Percentiles rank a stretch among this genome's conserved stretches.
phyloP scores from a whole-genome alignment of 2,797 vertebrate species.

The Clarias pachynema region DNA sequence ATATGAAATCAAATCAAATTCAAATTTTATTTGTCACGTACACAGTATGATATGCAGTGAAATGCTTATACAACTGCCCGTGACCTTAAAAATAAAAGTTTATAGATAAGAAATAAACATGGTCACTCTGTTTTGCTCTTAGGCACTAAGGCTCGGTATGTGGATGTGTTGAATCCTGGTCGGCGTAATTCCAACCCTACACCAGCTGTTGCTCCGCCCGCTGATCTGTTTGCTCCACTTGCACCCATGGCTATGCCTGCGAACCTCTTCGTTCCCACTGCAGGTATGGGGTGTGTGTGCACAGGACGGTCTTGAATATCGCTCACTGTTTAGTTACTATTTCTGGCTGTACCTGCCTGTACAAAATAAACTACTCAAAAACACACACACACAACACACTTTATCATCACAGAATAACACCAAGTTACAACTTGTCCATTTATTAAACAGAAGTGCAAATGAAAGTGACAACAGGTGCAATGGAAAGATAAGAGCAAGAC shows the following conservation, averaged over 20 bases:
- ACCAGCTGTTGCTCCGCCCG: slow-evolving; percentile 74
- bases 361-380: background rate
- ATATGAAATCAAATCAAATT: background rate
- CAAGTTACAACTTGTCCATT: too few relatives aligned
- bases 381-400: too few relatives aligned
- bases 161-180: slow-evolving; percentile 89
- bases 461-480: too few relatives aligned
- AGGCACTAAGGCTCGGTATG: slow-evolving; percentile 86
- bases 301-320: background rate
- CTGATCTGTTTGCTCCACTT: slow-evolving; percentile 89
- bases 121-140: slow-evolving; percentile 32
- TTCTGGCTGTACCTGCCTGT: background rate
- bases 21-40: too few relatives aligned
- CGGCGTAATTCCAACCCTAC: slow-evolving; percentile 73
- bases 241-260: slow-evolving; percentile 90
- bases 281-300: slow-evolving; percentile 38
- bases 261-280: slow-evolving; percentile 74
- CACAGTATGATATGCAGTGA: too few relatives aligned
- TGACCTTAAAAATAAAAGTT: too few relatives aligned
- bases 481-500: too few relatives aligned
- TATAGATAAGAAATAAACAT: too few relatives aligned
- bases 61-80: too few relatives aligned
- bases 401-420: too few relatives aligned
- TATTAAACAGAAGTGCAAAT: too few relatives aligned
- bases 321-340: background rate